Percentiles rank a stretch among this genome's conserved stretches.
Conservation (phyloP, 2,888 invertebrate species). For the Odontocerum albicorne region DNA sequence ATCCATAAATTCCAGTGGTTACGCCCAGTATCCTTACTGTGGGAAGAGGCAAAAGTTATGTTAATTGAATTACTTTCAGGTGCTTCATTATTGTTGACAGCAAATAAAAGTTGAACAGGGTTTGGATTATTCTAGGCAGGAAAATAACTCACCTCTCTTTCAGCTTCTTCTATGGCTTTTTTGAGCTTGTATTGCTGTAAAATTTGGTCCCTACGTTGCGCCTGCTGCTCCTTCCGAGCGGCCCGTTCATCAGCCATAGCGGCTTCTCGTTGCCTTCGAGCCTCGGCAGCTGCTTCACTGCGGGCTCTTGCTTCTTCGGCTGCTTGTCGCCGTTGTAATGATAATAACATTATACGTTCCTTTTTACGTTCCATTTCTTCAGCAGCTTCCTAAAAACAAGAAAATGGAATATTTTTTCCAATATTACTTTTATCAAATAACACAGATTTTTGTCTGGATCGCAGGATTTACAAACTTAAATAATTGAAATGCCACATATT, state of each 20-base stretch:
- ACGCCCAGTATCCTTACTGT: too few relatives aligned
- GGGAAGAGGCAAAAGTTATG: too few relatives aligned
- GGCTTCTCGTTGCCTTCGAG: conserved; percentile 74
- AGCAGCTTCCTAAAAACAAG: conserved; percentile 65
- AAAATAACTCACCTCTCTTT: conserved; percentile 83
- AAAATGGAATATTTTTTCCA: too few relatives aligned
- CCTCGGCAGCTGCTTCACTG: conserved; percentile 80
- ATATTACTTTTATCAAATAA: too few relatives aligned
- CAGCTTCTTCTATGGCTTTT: conserved; percentile 90
- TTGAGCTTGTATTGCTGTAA: conserved; percentile 92
- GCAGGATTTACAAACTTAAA: too few relatives aligned
- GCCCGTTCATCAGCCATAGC: conserved; percentile 74
- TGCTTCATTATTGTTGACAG: too few relatives aligned
- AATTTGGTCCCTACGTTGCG: conserved; percentile 82
- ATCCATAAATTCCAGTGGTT: too few relatives aligned
- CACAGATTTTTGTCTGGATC: too few relatives aligned
- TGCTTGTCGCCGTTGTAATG: conserved; percentile 86
- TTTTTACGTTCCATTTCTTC: conserved; percentile 93
- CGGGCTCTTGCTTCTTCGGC: conserved; percentile 84
- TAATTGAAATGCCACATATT: too few relatives aligned
- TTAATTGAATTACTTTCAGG: too few relatives aligned
- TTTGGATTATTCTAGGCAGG: too few relatives aligned
- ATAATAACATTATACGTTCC: conserved; percentile 86
- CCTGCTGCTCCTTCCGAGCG: conserved; percentile 81
- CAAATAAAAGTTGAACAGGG: too few relatives aligned